Base-by-base conservation (phyloP, 2,888 invertebrate genomes). In the Pegoplata infirma region DNA sequence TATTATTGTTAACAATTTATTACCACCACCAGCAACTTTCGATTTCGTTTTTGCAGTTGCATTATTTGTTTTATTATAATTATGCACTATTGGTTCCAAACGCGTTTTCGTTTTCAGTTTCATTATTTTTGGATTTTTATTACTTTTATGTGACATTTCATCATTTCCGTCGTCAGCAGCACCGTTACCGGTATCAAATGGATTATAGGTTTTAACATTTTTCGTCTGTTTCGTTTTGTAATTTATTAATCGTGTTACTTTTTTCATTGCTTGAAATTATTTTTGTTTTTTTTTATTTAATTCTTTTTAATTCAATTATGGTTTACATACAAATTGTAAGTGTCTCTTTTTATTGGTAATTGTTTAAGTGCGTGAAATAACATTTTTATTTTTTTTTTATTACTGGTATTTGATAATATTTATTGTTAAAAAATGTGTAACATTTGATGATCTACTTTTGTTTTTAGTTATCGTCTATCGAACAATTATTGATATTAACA, bases 231-330 rank as follows among this genome's bases (percentile, higher is more conserved):
- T 83, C 63, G 75, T 81, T 81, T 85, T 78, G 82, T 82, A 64
- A 67, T 82, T 84, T 82, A 86, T 83, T 83, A 86, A 79, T 67
- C 83, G 84, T 75, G 84, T 83, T 80, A 87, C 80, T 84, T 85
- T 86, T 84, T 82, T 86, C 87, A 87, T 87, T 81, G 61, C 76
- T 46, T 44, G 1, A 49, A 61, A 61, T 66, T 53, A 46, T 49
- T 51, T 12, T 36, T 61, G 4, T 44, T 32, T 58, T 53, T 4
- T 47, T 51, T 47, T 4, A 5, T 21, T 28, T 2, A 14, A 5
- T 10, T 51, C 28, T 66, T 23, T 25, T 28, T 56, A 32, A 46
- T 46, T 67, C 36, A 67, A 63, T 69, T 67, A 66, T 55, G 19
- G 28, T 21, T 49, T 36, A 8, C 25, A 5, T 25, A 5, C 3